Evolutionary conservation across 2,797 vertebrate genomes (phyloP), one percentile per base, ranked within the genome.

Genomic region (Acestrorhynchus altus): DNA sequence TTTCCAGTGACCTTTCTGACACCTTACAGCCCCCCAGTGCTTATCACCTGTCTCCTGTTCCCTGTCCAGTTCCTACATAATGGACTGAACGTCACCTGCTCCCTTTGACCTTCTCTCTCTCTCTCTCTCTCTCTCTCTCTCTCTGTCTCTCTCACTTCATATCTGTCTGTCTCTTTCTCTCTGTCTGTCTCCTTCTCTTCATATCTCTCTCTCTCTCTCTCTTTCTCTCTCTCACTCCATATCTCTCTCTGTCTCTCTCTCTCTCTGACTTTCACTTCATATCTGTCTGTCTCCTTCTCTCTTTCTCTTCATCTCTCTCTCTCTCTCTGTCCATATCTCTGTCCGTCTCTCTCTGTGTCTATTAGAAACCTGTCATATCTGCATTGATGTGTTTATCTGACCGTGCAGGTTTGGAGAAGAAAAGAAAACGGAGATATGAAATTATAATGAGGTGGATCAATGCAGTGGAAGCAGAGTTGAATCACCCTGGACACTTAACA

Each of bases 41-140:
- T 90, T 89, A 90, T 89, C 88, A 70, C 22, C 78, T 35, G 24
- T 15, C 39, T 63, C 87, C 88, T 87, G 89, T 89, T 86, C 66
- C 61, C 52, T 59, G 57, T 72, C 64, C 15, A 24, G 66, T 49
- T 72, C 57, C 11, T 44, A 46, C 65, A 40, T 69, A 74, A 80
- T 80, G 51, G 65, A 80, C 70, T 74, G 47, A 46, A 65, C 60
- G 70, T 77, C 71, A 46, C 74, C 51, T 54, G 51, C 74, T 65
- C 76, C 64, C 65, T 73, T 57, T 83, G 71, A 80, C 82, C 82
- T 80, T 83, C 46, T 0, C 28, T 51, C 26, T 42, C 59, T 40
- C 47, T 63, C 69, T 67, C 44, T 72, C 18, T 46, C 28, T 67
- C 61, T 66, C 15, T 74, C 65, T 56, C 16, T 59, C 70, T 59